Evolutionary conservation across 2,113 vertebrate genomes (phyloP).

Genomic region (Microcebus murinus): DNA sequence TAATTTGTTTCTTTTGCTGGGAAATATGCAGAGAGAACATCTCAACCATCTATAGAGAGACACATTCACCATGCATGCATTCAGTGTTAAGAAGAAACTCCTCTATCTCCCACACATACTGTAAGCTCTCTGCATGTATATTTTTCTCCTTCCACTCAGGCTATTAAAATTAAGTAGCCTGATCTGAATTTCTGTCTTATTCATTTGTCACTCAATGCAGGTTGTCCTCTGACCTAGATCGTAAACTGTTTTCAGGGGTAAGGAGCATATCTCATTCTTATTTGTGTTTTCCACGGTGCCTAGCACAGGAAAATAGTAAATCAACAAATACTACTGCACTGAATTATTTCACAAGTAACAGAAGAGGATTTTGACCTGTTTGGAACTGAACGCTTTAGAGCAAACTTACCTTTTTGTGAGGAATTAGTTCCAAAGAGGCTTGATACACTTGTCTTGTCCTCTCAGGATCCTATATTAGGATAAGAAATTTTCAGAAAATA

Average conservation of each 20-base stretch:
- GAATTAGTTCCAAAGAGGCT: constrained; percentile 95
- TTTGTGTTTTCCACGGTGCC: neutral
- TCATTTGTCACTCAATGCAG: neutral
- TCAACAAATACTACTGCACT: neutral
- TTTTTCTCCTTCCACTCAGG: neutral
- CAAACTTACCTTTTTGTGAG: constrained; percentile 95
- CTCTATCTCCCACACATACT: neutral
- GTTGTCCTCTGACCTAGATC: neutral
- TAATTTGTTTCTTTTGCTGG: neutral
- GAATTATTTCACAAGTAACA: neutral
- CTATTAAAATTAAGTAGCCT: neutral
- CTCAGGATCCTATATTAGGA: constrained; percentile 90
- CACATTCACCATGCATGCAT: neutral
- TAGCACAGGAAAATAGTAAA: neutral
- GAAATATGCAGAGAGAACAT: neutral
- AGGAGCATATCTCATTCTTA: neutral
- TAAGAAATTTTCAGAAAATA: constrained; percentile 48
- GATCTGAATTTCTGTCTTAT: neutral
- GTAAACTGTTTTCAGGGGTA: neutral
- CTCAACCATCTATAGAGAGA: neutral
- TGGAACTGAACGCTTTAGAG: neutral
- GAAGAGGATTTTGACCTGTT: neutral
- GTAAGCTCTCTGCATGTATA: neutral
- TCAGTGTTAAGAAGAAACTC: neutral
- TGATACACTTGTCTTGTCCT: constrained; percentile 97